These are phyloP conservation scores for Agrotis ipsilon DNA, from an alignment of 2,888 invertebrate species.

Conservation along the genomic window DNA sequence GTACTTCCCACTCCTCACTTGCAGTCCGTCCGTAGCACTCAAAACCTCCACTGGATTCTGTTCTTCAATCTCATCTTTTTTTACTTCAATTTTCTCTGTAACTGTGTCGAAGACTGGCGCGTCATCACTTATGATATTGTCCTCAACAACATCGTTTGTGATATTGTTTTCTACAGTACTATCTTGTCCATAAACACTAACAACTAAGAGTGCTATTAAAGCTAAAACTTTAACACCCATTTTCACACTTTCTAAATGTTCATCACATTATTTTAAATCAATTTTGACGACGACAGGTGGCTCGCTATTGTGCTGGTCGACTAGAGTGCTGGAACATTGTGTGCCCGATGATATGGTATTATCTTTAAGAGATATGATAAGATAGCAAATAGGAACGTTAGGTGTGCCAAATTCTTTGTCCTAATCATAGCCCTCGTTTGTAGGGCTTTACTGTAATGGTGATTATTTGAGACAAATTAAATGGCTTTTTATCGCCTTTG, in stretches of 20 bases:
- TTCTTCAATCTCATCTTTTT: constrained; percentile 69
- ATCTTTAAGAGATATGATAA: constrained; percentile 87
- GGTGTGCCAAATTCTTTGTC: constrained; percentile 91
- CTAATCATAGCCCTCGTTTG: constrained; percentile 80
- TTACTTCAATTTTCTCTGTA: constrained; percentile 55
- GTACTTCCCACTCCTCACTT: constrained; percentile 85
- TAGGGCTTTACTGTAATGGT: constrained; percentile 66
- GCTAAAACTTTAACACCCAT: constrained; percentile 84
- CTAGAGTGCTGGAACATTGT: constrained; percentile 82
- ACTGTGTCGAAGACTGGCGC: constrained; percentile 46
- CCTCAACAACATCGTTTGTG: constrained; percentile 70
- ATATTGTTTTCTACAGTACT: constrained; percentile 73
- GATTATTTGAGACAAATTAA: constrained; percentile 54
- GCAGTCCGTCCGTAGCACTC: constrained; percentile 70
- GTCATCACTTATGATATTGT: constrained; percentile 59
- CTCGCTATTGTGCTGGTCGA: constrained; percentile 80
- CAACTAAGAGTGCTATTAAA: constrained; percentile 79
- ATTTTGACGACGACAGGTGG: constrained; percentile 81
- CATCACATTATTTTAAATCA: constrained; percentile 84
- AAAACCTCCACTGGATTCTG: constrained; percentile 76
- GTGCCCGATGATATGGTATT: constrained; percentile 86
- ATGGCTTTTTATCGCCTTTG: constrained; percentile 23
- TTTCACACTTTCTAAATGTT: constrained; percentile 75
- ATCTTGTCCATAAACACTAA: constrained; percentile 84
- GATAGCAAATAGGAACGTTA: constrained; percentile 89